Percentiles rank a stretch among this genome's conserved stretches.
phyloP scores from a whole-genome alignment of 2,888 invertebrate species.

The Acleris cristana region DNA sequence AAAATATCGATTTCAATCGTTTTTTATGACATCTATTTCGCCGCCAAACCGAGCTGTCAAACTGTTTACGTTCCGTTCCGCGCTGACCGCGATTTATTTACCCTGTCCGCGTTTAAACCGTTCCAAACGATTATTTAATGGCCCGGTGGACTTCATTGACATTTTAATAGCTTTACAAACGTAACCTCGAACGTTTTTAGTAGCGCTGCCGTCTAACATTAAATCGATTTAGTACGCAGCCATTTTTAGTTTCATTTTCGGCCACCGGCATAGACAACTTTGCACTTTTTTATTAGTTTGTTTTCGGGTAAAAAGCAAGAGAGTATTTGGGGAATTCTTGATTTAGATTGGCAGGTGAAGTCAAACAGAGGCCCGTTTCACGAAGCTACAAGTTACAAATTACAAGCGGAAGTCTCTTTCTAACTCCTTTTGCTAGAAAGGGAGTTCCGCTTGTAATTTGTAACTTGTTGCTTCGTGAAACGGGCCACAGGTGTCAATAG shows the following conservation, averaged over 20 bases:
- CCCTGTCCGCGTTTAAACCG: conserved; percentile 14
- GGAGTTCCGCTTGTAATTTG: too few relatives aligned
- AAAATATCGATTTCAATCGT: conserved; percentile 15
- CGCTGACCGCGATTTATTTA: conserved; percentile 10
- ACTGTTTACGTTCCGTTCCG: conserved; percentile 15
- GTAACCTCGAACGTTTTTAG: background rate
- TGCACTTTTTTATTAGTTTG: conserved; percentile 10
- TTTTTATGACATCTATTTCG: conserved; percentile 17
- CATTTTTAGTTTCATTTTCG: background rate
- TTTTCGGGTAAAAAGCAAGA: conserved; percentile 1
- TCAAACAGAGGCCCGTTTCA: too few relatives aligned
- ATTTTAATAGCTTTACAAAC: conserved; percentile 13
- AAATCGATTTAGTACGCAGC: background rate
- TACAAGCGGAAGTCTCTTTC: too few relatives aligned
- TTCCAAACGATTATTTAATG: conserved; percentile 21
- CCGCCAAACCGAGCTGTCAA: conserved; percentile 21
- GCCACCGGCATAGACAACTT: background rate
- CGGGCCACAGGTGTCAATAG: too few relatives aligned
- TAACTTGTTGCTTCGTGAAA: too few relatives aligned
- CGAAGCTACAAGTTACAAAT: too few relatives aligned
- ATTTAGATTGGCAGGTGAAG: conserved; percentile 13
- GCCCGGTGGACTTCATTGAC: conserved; percentile 10
- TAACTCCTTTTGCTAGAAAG: too few relatives aligned
- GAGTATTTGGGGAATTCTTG: background rate
- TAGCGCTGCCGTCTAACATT: background rate